These are phyloP conservation scores for Anas acuta DNA, from an alignment of 2,797 vertebrate species.

Conservation along the genomic window DNA sequence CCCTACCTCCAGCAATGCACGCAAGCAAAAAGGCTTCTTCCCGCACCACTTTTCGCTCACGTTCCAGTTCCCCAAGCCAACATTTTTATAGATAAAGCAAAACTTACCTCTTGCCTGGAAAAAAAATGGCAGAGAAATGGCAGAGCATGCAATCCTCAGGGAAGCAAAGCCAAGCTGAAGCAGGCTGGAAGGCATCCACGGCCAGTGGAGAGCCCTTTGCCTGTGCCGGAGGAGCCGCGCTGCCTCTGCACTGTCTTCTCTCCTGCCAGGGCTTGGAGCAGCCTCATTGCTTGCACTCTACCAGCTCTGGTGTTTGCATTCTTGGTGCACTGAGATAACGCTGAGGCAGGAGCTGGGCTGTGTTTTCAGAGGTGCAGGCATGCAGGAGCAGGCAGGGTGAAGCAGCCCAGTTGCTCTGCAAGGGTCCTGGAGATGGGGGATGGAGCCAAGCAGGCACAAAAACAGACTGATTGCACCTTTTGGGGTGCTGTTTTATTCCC, in stretches of 20 bases:
- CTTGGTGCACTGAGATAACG: conserved; percentile 37
- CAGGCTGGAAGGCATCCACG: not conserved
- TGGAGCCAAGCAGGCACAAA: not conserved
- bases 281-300: conserved; percentile 13
- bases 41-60: rapidly evolving
- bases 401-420: rapidly evolving
- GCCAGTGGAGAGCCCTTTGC: not conserved
- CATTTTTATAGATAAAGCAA: not conserved
- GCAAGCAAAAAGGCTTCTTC: rapidly evolving
- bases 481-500: not conserved
- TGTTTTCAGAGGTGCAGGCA: not conserved
- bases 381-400: rapidly evolving
- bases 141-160: rapidly evolving
- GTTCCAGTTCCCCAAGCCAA: rapidly evolving
- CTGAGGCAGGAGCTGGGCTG: not conserved
- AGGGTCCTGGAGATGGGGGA: not conserved
- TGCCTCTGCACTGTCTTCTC: not conserved
- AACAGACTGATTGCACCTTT: not conserved
- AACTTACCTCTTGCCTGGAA: conserved; percentile 36
- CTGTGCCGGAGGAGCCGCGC: not conserved
- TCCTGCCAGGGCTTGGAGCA: not conserved
- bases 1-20: not conserved
- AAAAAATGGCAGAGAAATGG: too few relatives aligned
- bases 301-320: conserved; percentile 18
- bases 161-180: not conserved